Base-by-base conservation (phyloP, 2,113 vertebrate genomes). In the Cephalophus harveyi region DNA sequence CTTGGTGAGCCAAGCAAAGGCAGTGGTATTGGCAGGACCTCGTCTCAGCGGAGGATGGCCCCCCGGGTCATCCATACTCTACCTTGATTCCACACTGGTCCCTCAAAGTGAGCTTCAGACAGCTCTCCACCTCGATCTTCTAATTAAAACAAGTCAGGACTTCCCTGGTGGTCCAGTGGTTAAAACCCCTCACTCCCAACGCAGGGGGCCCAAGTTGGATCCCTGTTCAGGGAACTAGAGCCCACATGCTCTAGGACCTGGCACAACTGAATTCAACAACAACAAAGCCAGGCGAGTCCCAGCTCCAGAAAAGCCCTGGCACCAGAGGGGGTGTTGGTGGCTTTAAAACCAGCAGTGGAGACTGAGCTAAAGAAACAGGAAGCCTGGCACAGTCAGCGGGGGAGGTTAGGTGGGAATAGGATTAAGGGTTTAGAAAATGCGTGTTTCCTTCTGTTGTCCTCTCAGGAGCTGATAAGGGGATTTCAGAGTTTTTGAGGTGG, bases 391-490 rank as follows among this genome's bases (percentile, higher is more conserved):
- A 19, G 89, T 19, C 19, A 19, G 89, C 7, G 36, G 88, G 50
- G 33, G 62, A 60, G 17, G 55, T 67, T 59, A 64, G 82, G 87
- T 15, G 25, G 71, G 60, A 92, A 40, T n/a, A 30, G 92, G 55
- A 85, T 50, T 30, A 8, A 64, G 81, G 33, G 6, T 33, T 90
- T 67, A 92, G 87, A 97, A 57, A 92, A 82, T 52, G 57, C 90
- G 28, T 3, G 27, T 57, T 98, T 97, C 92, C 95, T 89, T 93
- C 90, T 85, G 64, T 67, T 96, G 94, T 91, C 67, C 43, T 94
- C 48, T 17, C 15, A 33, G 96, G 81, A 88, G 84, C 85, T 78
- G 94, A 95, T 94, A 97, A 96, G 94, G 76, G 16, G 67, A 93
- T 14, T 76, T 89, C 30, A 60, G 90, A 50, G 28, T 91, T 91